A percentile compares a stretch with the other conserved stretches of the same genome.
Conservation (phyloP, 2,888 invertebrate genomes). For the Pomacea canaliculata region DNA sequence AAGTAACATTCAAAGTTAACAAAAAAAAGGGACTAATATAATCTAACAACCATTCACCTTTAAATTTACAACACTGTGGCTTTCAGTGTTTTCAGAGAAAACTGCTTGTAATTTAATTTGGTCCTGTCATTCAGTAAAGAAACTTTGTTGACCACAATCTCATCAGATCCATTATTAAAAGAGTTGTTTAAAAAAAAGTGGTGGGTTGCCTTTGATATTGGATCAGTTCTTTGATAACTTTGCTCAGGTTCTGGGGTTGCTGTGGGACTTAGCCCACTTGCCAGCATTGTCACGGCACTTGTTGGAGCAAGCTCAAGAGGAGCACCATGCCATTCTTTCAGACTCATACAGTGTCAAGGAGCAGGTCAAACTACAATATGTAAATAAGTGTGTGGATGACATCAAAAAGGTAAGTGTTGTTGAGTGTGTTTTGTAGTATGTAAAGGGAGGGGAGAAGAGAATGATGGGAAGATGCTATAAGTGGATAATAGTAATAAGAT, state of each 20-base stretch:
- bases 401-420: conserved; percentile 67
- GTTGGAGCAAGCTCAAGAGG: conserved; percentile 70
- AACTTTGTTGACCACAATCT: no score
- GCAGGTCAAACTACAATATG: conserved; percentile 70
- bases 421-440: background rate
- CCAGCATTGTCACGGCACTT: conserved; percentile 69
- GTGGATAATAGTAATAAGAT: background rate
- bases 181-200: no score
- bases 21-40: no score
- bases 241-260: conserved; percentile 69
- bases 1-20: no score
- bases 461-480: background rate
- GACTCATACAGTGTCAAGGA: conserved; percentile 70
- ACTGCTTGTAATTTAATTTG: no score
- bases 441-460: background rate
- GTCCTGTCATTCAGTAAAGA: no score
- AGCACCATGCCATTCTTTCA: conserved; percentile 71
- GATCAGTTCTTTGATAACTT: background rate
- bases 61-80: no score
- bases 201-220: no score
- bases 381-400: conserved; percentile 71
- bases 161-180: no score
- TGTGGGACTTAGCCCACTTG: conserved; percentile 72
- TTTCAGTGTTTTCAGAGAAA: no score
- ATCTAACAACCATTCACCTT: no score